Evolutionary conservation across 2,113 vertebrate genomes (phyloP).

Genomic region (Desmodus rotundus): DNA sequence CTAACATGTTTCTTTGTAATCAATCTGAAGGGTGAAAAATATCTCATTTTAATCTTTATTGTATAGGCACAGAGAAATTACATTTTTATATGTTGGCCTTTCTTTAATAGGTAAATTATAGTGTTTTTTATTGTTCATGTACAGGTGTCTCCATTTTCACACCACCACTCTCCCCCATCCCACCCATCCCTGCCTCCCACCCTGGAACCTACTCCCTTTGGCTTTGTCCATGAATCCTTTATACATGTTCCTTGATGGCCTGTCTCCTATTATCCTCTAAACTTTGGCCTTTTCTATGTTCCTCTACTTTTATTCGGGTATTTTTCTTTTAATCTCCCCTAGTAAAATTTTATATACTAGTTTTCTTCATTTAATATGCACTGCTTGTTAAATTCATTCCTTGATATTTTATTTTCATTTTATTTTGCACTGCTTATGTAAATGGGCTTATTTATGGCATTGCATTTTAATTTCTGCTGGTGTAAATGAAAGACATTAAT

Average conservation of each 20-base stretch:
- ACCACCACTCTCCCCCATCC: too few species aligned
- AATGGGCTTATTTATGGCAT: background rate
- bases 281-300: background rate
- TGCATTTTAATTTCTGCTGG: background rate
- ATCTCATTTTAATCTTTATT: constrained; percentile 8
- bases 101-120: background rate
- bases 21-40: background rate
- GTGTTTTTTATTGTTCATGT: too few species aligned
- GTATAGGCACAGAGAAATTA: background rate
- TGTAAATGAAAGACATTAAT: constrained; percentile 32
- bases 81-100: background rate
- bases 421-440: background rate
- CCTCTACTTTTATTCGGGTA: background rate
- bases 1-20: background rate
- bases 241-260: too few species aligned
- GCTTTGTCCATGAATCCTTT: too few species aligned
- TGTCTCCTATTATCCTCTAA: too few species aligned
- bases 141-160: too few species aligned
- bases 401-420: constrained; percentile 1
- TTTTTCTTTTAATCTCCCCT: background rate
- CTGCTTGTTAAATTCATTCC: constrained; percentile 28
- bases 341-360: background rate
- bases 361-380: background rate
- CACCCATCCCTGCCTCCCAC: too few species aligned
- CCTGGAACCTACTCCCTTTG: too few species aligned